Evolutionary conservation across 2,888 invertebrate species (phyloP).

Genomic region (Luperina nickerlii): DNA sequence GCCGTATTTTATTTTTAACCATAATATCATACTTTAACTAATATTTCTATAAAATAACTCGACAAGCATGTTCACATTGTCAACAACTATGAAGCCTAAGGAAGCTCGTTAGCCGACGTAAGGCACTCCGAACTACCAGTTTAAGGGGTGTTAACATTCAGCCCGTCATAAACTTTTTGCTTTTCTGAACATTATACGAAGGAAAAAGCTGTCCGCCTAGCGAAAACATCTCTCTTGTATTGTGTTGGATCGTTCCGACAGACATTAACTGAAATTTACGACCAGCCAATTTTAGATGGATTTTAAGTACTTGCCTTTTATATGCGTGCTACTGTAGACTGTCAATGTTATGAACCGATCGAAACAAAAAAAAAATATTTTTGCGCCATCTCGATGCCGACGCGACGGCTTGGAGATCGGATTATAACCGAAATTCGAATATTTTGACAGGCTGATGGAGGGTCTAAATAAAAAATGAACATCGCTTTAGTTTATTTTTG

Average conservation of each 20-base stretch:
- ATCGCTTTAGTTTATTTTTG: slow-evolving; percentile 8
- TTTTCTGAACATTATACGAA: slow-evolving; percentile 72
- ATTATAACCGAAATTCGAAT: slow-evolving; percentile 37
- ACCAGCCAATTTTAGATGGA: slow-evolving; percentile 80
- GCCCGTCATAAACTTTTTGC: slow-evolving; percentile 73
- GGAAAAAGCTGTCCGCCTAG: slow-evolving; percentile 69
- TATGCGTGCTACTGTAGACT: slow-evolving; percentile 64
- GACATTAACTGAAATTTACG: slow-evolving; percentile 82
- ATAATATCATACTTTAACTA: background rate
- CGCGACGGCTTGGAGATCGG: background rate
- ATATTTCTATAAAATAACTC: slow-evolving; percentile 13
- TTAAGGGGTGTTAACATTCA: slow-evolving; percentile 73
- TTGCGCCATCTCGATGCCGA: slow-evolving; percentile 33
- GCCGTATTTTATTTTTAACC: slow-evolving; percentile 2
- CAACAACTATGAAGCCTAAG: slow-evolving; percentile 32
- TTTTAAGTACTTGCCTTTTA: slow-evolving; percentile 79
- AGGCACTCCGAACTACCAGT: slow-evolving; percentile 67
- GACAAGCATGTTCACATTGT: slow-evolving; percentile 15
- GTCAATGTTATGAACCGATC: slow-evolving; percentile 68
- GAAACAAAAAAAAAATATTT: slow-evolving; percentile 63
- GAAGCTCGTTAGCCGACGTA: slow-evolving; percentile 63
- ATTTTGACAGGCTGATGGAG: slow-evolving; percentile 31
- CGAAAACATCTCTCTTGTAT: slow-evolving; percentile 72
- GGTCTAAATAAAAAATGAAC: slow-evolving; percentile 15
- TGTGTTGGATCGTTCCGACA: slow-evolving; percentile 77